Percentiles rank a stretch among this genome's conserved stretches.
phyloP scores from a whole-genome alignment of 1,140 invertebrate species.

The Drosophila teissieri region DNA sequence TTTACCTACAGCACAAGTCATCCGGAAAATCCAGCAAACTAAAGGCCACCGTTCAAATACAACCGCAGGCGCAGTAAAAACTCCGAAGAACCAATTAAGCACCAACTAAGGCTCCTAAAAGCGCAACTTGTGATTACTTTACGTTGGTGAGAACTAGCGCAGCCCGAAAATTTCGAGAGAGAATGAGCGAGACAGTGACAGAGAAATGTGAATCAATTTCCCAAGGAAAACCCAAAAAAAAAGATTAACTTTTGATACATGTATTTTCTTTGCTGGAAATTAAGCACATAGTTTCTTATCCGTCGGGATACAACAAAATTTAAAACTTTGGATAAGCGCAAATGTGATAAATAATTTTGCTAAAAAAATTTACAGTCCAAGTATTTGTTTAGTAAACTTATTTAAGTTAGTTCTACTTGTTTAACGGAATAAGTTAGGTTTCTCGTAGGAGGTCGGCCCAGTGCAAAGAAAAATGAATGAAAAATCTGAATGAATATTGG shows the following conservation, averaged over 20 bases:
- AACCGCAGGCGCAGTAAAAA: constrained; percentile 70
- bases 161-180: constrained; percentile 34
- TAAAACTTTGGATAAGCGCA: constrained; percentile 72
- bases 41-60: constrained; percentile 68
- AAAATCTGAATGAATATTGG: constrained; percentile 8
- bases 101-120: constrained; percentile 66
- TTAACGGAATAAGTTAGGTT: constrained; percentile 32
- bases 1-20: constrained; percentile 67
- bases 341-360: constrained; percentile 79
- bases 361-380: constrained; percentile 68
- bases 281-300: constrained; percentile 44
- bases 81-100: constrained; percentile 1
- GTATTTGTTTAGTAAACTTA: constrained; percentile 56
- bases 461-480: constrained; percentile 16
- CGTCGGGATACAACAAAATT: constrained; percentile 39
- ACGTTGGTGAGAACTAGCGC: constrained; percentile 79
- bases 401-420: constrained; percentile 42
- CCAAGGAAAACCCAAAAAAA: constrained; percentile 49
- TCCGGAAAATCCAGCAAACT: constrained; percentile 58
- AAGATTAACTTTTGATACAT: constrained; percentile 30
- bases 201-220: constrained; percentile 67
- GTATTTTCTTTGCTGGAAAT: constrained; percentile 49
- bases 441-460: constrained; percentile 28
- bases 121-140: constrained; percentile 80
- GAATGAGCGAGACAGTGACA: constrained; percentile 42